A percentile compares a stretch with the other conserved stretches of the same genome.
Conservation (phyloP, 1,140 invertebrate genomes). For the Lerema accius region DNA sequence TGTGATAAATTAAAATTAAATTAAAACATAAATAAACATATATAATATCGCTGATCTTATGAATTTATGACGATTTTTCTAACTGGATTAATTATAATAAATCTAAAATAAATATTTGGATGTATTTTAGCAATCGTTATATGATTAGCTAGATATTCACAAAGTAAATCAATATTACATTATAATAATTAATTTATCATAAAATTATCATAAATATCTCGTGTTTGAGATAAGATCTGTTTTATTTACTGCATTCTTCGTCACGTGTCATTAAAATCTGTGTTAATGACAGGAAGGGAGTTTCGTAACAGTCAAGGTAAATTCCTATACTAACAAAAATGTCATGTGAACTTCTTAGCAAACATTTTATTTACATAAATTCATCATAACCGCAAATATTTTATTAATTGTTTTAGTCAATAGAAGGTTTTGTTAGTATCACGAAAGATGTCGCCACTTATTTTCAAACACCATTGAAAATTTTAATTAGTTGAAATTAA, state of each 20-base stretch:
- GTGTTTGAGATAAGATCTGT: conserved; percentile 14
- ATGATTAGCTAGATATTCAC: too few relatives aligned
- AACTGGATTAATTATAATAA: too few relatives aligned
- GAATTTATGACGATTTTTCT: too few relatives aligned
- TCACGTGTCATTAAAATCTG: conserved; percentile 3
- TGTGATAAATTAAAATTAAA: neutral
- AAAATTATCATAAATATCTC: conserved; percentile 15
- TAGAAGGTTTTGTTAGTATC: too few relatives aligned
- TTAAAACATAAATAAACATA: neutral
- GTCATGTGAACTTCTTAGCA: conserved; percentile 21
- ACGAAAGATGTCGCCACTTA: too few relatives aligned
- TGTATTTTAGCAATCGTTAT: neutral
- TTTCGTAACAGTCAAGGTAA: neutral
- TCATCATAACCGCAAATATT: too few relatives aligned
- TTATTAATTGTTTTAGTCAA: too few relatives aligned
- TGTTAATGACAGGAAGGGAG: conserved; percentile 20
- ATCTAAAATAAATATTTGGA: neutral
- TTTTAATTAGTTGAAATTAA: too few relatives aligned
- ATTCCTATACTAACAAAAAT: conserved; percentile 28
- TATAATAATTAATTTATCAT: neutral
- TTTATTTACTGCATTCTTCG: conserved; percentile 12
- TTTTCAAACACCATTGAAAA: too few relatives aligned
- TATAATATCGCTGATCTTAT: neutral
- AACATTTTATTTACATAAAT: too few relatives aligned
- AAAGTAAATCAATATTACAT: neutral